Base-by-base conservation (phyloP, 2,888 invertebrate genomes). In the Mythimna lalbum region DNA sequence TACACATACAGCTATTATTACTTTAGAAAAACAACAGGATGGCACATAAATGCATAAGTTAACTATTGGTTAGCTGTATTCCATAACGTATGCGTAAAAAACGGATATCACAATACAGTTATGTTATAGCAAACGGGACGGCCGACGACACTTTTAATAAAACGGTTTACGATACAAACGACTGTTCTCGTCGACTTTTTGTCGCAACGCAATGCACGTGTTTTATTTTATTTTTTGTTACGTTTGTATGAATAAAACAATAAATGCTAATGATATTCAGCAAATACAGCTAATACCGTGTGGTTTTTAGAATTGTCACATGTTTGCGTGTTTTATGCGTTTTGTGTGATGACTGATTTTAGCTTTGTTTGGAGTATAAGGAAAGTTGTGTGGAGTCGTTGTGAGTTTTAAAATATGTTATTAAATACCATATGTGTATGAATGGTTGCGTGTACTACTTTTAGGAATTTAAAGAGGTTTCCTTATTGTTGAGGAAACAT, bases 131-230 rank as follows among this genome's bases (percentile, higher is more conserved):
- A 43, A 75, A 76, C 80, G 81, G 81, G 70, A 85, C 59, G 63
- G 65, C 62, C 63, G 77, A 69, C 80, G 79, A 86, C 88, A 89
- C 87, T 89, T 90, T 88, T 88, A 89, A 89, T 89, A 88, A 90
- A 90, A 89, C 87, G 85, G 83, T 90, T 89, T 88, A 88, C 86
- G 84, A 82, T 79, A 83, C 82, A 84, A 84, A 83, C 87, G 82
- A 83, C 73, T 87, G 88, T 77, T 86, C 85, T 82, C 70, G 64
- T 31, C 70, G 76, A 77, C 84, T 82, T 82, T 84, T 81, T 79
- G 65, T 75, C 68, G 63, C 68, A 70, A 52, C 59, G 63, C 67
- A 55, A 62, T 69, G 61, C 36, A 47, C 19, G 65, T 62, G 67
- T 76, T 77, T 65, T 73, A 62, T 73, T 72, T 43, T 63, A 36